Evolutionary conservation across 2,888 invertebrate genomes (phyloP), one percentile per base, ranked within the genome.

Genomic region (Tipula confusa): DNA sequence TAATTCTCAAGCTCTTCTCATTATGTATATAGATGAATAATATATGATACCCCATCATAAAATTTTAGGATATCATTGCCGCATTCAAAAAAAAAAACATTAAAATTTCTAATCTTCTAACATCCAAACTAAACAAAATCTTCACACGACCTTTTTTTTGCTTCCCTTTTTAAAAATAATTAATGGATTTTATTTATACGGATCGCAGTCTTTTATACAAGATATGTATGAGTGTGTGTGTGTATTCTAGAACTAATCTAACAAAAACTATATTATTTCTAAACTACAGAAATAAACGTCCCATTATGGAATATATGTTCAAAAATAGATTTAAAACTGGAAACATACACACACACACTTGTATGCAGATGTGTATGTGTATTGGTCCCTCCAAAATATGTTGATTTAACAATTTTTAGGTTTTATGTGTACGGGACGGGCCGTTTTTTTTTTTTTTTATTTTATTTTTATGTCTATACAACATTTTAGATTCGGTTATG

Each of bases 81-180:
- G 64, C 64, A 64, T 64, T 24, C 6, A 64, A 24, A 9, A 24
- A 24, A 64, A 64, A 64, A 18, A 64, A 24, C 64, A 18, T 64
- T 24, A 64, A 64, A 64, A 64, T 64, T 64, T 64, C 64, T 64
- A 64, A 64, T 64, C 64, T 64, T 64, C 64, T 64, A 64, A 64
- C 64, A 80, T 80, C n/a, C 15, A 80, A 80, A 80, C 31, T n/a
- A 29, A 80, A n/a, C n/a, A n/a, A 80, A 80, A 80, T 29, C 80
- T 80, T 80, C 80, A 80, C 80, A 80, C 80, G 80, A 80, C 80
- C 80, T 80, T 80, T 79, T 80, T 28, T 29, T n/a, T n/a, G n/a
- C 80, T 29, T 80, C 80, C 80, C 80, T 80, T 80, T 80, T 80
- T 29, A 24, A 43, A 43, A 43, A 64, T 64, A 64, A 64, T 64